phyloP scores from a whole-genome alignment of 2,113 vertebrate species.

The Thalassarche chlororhynchos region DNA sequence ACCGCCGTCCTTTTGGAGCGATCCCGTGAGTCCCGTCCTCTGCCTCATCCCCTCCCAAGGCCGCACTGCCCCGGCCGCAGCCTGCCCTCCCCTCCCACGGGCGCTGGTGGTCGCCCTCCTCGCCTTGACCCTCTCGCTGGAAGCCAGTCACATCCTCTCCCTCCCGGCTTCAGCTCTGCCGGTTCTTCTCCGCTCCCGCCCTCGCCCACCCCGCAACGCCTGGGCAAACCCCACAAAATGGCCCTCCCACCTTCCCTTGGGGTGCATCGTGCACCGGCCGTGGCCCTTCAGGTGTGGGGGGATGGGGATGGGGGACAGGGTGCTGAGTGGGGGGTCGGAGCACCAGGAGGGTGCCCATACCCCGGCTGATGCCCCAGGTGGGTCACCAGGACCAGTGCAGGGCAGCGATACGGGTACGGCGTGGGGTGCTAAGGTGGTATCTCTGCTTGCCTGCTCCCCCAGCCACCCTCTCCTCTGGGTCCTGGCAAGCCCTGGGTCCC shows the following conservation, averaged over 20 bases:
- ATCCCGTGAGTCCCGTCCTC: not conserved
- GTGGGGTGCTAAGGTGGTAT: too few species aligned
- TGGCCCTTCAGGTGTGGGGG: not conserved
- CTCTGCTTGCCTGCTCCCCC: not conserved
- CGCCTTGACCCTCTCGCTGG: not conserved
- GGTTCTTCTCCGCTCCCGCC: fast-evolving
- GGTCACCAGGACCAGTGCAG: not conserved
- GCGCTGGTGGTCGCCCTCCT: not conserved
- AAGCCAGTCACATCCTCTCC: not conserved
- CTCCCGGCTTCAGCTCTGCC: fast-evolving
- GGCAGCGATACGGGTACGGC: fast-evolving
- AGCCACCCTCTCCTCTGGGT: not conserved
- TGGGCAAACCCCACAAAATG: not conserved
- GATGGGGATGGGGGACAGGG: not conserved
- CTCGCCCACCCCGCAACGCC: not conserved
- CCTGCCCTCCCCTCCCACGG: not conserved
- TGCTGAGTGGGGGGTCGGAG: not conserved
- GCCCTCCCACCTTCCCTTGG: fast-evolving
- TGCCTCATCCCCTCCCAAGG: not conserved
- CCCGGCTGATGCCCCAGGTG: not conserved
- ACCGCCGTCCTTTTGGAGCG: not conserved
- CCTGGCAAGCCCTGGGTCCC: not conserved
- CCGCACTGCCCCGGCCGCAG: fast-evolving
- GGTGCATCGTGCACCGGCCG: too few species aligned
- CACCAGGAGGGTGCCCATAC: fast-evolving